A percentile compares a stretch with the other conserved stretches of the same genome.
phyloP scores from a whole-genome alignment of 2,113 vertebrate species.

The Tupaia chinensis region DNA sequence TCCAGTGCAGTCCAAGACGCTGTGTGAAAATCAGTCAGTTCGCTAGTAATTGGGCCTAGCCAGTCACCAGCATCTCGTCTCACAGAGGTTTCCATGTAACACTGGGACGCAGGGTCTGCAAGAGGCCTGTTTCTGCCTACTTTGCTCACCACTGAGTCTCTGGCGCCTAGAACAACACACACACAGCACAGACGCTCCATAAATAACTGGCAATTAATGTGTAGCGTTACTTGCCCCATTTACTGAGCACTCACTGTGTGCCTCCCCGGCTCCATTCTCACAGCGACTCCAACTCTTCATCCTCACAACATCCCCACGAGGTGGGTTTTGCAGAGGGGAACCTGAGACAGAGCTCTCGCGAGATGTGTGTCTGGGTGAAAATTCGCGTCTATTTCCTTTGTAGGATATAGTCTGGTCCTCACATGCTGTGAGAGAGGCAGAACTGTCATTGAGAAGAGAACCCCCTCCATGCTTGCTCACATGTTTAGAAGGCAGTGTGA shows the following conservation, averaged over 20 bases:
- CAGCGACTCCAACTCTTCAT: neutral
- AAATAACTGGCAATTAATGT: neutral
- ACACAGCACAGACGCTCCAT: neutral
- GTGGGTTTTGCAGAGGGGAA: neutral
- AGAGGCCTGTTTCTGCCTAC: neutral
- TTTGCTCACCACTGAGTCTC: neutral
- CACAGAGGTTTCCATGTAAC: neutral
- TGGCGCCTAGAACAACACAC: neutral
- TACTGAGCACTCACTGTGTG: neutral
- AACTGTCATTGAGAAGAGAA: neutral
- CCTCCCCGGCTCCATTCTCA: neutral
- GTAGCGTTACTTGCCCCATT: neutral
- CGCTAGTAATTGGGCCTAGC: neutral
- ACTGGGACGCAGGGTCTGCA: accelerated
- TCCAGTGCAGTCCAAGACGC: neutral
- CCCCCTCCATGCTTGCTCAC: neutral
- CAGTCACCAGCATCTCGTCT: neutral
- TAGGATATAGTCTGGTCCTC: neutral
- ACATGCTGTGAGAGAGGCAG: neutral
- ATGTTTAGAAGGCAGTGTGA: neutral
- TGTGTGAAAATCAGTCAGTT: neutral
- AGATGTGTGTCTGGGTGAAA: neutral
- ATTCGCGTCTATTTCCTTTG: neutral
- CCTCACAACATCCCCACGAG: accelerated
- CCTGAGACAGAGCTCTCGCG: neutral